Evolutionary conservation across 2,888 invertebrate species (phyloP), one percentile per base, ranked within the genome.

Genomic region (Panopea generosa): DNA sequence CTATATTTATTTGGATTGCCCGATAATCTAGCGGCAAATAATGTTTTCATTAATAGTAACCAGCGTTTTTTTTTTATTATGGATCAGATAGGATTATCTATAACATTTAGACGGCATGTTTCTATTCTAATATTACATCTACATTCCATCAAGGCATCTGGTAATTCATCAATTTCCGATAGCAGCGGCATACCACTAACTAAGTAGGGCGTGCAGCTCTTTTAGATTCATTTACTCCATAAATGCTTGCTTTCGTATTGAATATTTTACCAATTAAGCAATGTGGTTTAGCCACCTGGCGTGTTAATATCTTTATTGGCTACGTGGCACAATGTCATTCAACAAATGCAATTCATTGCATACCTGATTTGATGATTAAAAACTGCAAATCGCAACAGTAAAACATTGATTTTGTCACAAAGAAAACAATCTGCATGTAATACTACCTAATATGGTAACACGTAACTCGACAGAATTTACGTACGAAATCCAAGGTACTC

Each of bases 1-100:
- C 40, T 40, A 40, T 40, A 40, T 40, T 40, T 40, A 40, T 40
- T 40, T 40, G 40, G 40, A 40, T 40, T 40, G 40, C 40, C 40
- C 40, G 40, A 40, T 16, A 40, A 40, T 40, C 40, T 40, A 11
- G 40, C 40, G 16, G 40, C 40, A 40, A 40, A 40, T 40, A 40
- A 40, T 40, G 40, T 16, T 40, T 40, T 40, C 40, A 40, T 40
- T 40, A 40, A 40, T 16, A 40, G 40, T 40, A 40, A 40, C 40
- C 40, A 40, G 40, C 40, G 40, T 40, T 40, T 40, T 40, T n/a
- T n/a, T 40, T 40, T 40, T 40, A 40, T 40, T 40, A 40, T 40
- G 40, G 40, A 40, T 7, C 40, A 40, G 40, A 40, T 40, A 40
- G 40, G 40, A 40, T 40, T 40, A 11, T 40, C 40, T 40, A 40